Evolutionary conservation across 2,888 invertebrate species (phyloP).

Genomic region (Tanypteryx hageni): DNA sequence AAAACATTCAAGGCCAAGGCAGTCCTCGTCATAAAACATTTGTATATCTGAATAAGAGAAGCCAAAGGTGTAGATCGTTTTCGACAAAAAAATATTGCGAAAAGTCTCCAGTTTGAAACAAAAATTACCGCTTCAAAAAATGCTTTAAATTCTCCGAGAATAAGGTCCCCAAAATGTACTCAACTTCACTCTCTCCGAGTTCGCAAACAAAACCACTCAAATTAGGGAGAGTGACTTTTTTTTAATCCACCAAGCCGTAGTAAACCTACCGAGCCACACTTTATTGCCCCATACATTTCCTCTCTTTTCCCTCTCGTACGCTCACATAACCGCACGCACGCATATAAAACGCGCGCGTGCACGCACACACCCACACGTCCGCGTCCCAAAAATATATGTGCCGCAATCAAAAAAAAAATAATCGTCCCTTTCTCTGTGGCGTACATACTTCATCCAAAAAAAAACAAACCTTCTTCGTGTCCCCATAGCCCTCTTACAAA

Average conservation of each 20-base stretch:
- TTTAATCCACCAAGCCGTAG: not conserved
- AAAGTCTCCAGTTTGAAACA: not conserved
- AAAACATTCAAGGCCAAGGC: too few relatives aligned
- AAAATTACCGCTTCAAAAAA: not conserved
- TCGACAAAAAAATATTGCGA: not conserved
- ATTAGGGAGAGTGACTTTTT: constrained; percentile 1
- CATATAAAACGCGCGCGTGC: not conserved
- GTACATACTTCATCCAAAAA: not conserved
- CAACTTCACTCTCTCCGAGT: not conserved
- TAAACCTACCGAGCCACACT: not conserved
- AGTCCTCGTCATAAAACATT: too few relatives aligned
- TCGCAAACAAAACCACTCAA: not conserved
- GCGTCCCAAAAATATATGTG: not conserved
- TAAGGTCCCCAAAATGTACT: not conserved
- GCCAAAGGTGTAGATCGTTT: too few relatives aligned
- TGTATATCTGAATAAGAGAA: too few relatives aligned
- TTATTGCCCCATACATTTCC: constrained; percentile 8
- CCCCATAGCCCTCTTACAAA: not conserved
- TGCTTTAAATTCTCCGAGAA: not conserved
- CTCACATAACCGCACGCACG: not conserved
- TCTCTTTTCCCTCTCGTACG: not conserved
- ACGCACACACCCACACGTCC: not conserved
- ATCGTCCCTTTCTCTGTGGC: not conserved
- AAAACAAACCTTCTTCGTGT: not conserved
- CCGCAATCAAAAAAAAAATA: not conserved